A percentile compares a stretch with the other conserved stretches of the same genome.
These are phyloP conservation scores for Procavia capensis DNA, from an alignment of 2,113 vertebrate genomes.

Conservation along the genomic window DNA sequence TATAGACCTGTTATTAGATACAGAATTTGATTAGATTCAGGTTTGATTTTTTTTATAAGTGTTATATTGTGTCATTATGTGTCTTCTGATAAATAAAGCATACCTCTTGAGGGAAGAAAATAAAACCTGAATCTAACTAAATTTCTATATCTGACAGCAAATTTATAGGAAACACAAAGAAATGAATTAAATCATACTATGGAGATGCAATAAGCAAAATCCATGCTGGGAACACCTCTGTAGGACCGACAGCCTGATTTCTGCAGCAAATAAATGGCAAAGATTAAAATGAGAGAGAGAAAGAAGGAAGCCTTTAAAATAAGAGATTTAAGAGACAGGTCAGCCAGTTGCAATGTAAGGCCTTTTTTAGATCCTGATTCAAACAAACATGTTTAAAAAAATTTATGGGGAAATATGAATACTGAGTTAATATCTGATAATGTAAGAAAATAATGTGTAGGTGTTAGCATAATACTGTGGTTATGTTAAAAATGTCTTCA, in stretches of 20 bases:
- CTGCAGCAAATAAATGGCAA: constrained; percentile 34
- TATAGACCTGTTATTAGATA: background rate
- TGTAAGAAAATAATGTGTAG: constrained; percentile 13
- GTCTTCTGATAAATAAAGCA: background rate
- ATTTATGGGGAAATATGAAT: constrained; percentile 2
- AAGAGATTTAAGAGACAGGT: background rate
- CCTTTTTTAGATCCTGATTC: background rate
- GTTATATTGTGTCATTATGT: background rate
- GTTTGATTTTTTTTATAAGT: background rate
- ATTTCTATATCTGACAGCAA: background rate
- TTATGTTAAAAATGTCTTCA: background rate
- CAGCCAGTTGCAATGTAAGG: background rate
- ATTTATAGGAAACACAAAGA: constrained; percentile 10
- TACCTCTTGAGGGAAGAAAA: background rate
- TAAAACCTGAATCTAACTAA: background rate
- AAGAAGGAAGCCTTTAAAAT: background rate
- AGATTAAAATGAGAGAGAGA: background rate
- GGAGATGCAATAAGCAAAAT: background rate
- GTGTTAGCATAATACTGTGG: background rate
- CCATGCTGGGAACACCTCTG: background rate
- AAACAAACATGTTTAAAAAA: constrained; percentile 12
- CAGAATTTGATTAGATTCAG: background rate
- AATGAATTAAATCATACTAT: background rate
- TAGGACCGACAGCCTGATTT: background rate
- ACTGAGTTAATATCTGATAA: background rate